Percentiles rank a stretch among this genome's conserved stretches.
phyloP scores from a whole-genome alignment of 2,797 vertebrate species.

The Leuciscus waleckii region DNA sequence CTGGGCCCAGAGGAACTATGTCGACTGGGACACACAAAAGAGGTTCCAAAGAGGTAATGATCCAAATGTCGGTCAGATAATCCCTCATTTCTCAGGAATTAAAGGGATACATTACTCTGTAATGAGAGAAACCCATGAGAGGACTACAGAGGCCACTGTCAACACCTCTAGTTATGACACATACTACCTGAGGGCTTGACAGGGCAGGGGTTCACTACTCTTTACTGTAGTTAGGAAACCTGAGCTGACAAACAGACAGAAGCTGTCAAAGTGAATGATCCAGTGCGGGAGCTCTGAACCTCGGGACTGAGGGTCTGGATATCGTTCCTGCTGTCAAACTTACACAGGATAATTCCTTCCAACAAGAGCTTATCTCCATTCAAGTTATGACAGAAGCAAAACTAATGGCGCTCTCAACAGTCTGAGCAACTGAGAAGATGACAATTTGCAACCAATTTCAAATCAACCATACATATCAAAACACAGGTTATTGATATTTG shows the following conservation, averaged over 20 bases:
- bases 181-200: conserved; percentile 71
- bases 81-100: conserved; percentile 72
- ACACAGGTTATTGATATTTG: conserved; percentile 23
- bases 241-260: conserved; percentile 46
- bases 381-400: conserved; percentile 38
- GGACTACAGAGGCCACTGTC: conserved; percentile 81
- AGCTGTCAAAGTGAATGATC: conserved; percentile 64
- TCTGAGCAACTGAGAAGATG: conserved; percentile 17
- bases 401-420: conserved; percentile 9
- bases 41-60: conserved; percentile 62
- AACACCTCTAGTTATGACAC: conserved; percentile 76
- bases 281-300: conserved; percentile 59
- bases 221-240: conserved; percentile 59
- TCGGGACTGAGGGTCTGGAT: conserved; percentile 30
- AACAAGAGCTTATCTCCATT: conserved; percentile 20
- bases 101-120: conserved; percentile 76
- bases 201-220: conserved; percentile 63
- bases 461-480: conserved; percentile 7
- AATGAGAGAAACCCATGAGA: conserved; percentile 75
- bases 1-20: conserved; percentile 55
- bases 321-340: conserved; percentile 45
- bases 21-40: conserved; percentile 46
- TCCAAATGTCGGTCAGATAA: conserved; percentile 64
- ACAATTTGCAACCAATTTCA: conserved; percentile 41
- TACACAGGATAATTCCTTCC: conserved; percentile 24